Base-by-base conservation (phyloP, 2,888 invertebrate genomes). In the Corbicula japonica region DNA sequence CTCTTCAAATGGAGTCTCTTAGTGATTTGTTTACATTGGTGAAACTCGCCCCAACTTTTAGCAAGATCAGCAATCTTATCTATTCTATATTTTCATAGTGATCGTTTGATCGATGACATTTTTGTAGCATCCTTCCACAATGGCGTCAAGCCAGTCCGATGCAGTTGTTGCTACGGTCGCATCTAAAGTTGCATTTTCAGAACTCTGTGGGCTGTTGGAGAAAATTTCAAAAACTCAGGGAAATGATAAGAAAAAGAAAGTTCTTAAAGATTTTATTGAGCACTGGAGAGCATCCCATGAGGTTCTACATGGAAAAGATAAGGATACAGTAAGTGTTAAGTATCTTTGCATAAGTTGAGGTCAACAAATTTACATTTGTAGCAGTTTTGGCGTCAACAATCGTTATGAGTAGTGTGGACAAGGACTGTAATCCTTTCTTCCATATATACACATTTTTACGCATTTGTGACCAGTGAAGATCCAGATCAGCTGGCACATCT, bases 181-280 rank as follows among this genome's bases (percentile, higher is more conserved):
- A 10, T 86, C 89, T 0, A 89, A 92, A 80, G 92, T 93, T 6
- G 89, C 92, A 15, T 94, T 94, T 87, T 83, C 88, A 21, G 92
- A 93, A 68, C 84, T 94, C 15, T 92, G 92, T 85, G 91, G 91
- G 32, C 88, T 96, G 26, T 94, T 96, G 78, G 96, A 97, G 86
- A 94, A 95, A 87, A 93, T 96, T 52, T 92, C 93, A 54, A 94
- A 94, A 88, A 91, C 89, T 3, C 89, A 90, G 61, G 93, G 93
- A 38, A 92, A 90, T 83, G 93, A 93, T 21, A 92, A 92, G 48
- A 94, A 94, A 87, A 91, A 91, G 74, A 87, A 87, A 61, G 86
- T 93, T 35, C 71, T 94, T 23, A 86, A 86, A 76, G 90, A 92
- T 35, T 94, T 94, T 80, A 89, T 94, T 38, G 88, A 90, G 6